Evolutionary conservation across 2,113 vertebrate species (phyloP).

Genomic region (Cygnus atratus): DNA sequence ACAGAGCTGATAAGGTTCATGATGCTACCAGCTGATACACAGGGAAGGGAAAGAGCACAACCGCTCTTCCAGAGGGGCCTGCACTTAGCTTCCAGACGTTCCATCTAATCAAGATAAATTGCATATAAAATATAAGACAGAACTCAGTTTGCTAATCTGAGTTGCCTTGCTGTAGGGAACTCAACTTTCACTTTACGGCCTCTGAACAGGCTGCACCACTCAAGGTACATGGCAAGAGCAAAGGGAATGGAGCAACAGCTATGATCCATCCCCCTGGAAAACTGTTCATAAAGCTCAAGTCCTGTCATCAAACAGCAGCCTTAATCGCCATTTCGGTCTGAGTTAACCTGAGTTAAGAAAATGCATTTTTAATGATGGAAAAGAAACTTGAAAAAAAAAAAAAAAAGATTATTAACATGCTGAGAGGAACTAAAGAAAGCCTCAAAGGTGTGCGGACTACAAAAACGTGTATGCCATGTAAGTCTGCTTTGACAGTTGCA

Average conservation of each 20-base stretch:
- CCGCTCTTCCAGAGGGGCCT: background rate
- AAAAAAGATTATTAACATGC: background rate
- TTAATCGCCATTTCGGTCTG: background rate
- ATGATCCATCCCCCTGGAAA: background rate
- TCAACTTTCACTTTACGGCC: background rate
- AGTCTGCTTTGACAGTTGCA: background rate
- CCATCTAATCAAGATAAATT: background rate
- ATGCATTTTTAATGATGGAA: background rate
- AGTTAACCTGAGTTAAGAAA: background rate
- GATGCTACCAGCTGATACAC: background rate
- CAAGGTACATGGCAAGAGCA: background rate
- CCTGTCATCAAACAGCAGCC: too few relatives aligned
- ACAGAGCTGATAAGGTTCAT: accelerated
- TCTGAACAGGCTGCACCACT: background rate
- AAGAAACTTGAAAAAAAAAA: background rate
- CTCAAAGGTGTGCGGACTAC: background rate
- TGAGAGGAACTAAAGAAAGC: background rate
- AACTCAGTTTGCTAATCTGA: background rate
- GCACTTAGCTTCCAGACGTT: background rate
- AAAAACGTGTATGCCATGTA: background rate
- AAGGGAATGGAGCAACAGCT: background rate
- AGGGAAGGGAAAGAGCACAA: too few relatives aligned
- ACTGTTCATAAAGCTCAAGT: background rate
- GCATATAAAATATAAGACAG: background rate
- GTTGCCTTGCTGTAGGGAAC: background rate